Percentiles rank a stretch among this genome's conserved stretches.
Evolutionary conservation across 2,113 vertebrate species (phyloP).

Genomic region (Piaya cayana): DNA sequence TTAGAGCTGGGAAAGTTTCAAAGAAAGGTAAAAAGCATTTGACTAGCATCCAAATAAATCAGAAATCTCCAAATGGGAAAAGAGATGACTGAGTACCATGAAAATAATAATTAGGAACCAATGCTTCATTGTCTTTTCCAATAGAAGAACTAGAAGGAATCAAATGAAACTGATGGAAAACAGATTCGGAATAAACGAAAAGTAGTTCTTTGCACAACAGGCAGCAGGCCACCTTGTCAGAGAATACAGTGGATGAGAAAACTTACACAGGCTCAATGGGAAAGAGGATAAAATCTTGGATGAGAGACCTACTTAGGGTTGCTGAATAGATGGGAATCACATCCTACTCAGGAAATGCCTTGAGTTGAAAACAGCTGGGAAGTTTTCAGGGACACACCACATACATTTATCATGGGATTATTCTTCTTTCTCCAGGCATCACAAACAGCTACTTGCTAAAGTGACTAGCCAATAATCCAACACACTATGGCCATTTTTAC

Average conservation of each 20-base stretch:
- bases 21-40: background rate
- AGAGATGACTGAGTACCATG: background rate
- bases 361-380: background rate
- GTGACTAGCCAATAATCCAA: background rate
- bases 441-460: background rate
- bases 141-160: background rate
- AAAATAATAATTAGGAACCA: background rate
- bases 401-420: background rate
- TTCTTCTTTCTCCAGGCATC: background rate
- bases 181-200: background rate
- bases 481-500: background rate
- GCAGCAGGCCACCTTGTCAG: background rate
- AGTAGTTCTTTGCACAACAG: background rate
- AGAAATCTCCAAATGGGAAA: background rate
- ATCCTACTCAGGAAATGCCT: background rate
- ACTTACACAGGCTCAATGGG: background rate
- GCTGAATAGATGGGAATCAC: background rate
- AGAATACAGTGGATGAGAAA: background rate
- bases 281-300: background rate
- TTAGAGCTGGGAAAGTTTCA: background rate
- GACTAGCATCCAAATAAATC: background rate
- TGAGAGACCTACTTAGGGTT: background rate
- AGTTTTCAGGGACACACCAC: background rate
- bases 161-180: background rate
- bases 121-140: background rate